Percentiles rank a stretch among this genome's conserved stretches.
Evolutionary conservation across 2,797 vertebrate genomes (phyloP).

Genomic region (Serranus cabrilla): DNA sequence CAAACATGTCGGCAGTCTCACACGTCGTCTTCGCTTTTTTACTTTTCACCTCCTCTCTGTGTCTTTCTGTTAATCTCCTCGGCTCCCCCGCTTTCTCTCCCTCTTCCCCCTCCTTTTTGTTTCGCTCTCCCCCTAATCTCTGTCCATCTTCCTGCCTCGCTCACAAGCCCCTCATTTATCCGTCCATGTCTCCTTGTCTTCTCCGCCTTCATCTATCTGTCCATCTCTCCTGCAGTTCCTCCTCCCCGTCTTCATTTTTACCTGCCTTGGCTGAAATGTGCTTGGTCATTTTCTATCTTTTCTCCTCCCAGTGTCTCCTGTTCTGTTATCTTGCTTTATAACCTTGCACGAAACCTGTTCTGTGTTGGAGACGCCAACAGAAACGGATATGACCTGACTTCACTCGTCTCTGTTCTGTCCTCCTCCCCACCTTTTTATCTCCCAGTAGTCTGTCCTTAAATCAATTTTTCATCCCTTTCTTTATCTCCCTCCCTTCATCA

Average conservation of each 20-base stretch:
- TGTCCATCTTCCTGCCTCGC: slow-evolving; percentile 36
- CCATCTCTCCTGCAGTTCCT: slow-evolving; percentile 23
- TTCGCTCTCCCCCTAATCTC: slow-evolving; percentile 20
- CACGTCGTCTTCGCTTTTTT: slow-evolving; percentile 9
- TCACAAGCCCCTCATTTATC: slow-evolving; percentile 30
- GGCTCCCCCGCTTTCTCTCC: background rate
- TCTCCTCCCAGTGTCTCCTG: background rate
- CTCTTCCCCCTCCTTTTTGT: slow-evolving; percentile 4
- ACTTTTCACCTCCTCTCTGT: slow-evolving; percentile 10
- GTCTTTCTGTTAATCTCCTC: slow-evolving; percentile 23
- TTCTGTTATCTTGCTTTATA: slow-evolving; percentile 38
- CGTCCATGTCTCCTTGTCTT: slow-evolving; percentile 40
- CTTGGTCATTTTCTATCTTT: slow-evolving; percentile 39
- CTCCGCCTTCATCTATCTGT: slow-evolving; percentile 29
- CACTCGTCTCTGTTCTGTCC: slow-evolving; percentile 19
- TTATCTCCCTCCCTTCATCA: background rate
- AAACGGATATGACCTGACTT: slow-evolving; percentile 18
- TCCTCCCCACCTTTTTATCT: slow-evolving; percentile 3
- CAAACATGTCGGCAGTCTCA: slow-evolving; percentile 34
- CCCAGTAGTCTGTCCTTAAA: slow-evolving; percentile 1
- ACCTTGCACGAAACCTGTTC: slow-evolving; percentile 16
- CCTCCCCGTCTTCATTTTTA: slow-evolving; percentile 14
- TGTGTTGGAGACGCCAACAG: background rate
- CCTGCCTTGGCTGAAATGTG: slow-evolving; percentile 37
- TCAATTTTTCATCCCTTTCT: background rate